Percentiles rank a stretch among this genome's conserved stretches.
Conservation (phyloP, 2,797 vertebrate genomes). For the Eptatretus atami region DNA sequence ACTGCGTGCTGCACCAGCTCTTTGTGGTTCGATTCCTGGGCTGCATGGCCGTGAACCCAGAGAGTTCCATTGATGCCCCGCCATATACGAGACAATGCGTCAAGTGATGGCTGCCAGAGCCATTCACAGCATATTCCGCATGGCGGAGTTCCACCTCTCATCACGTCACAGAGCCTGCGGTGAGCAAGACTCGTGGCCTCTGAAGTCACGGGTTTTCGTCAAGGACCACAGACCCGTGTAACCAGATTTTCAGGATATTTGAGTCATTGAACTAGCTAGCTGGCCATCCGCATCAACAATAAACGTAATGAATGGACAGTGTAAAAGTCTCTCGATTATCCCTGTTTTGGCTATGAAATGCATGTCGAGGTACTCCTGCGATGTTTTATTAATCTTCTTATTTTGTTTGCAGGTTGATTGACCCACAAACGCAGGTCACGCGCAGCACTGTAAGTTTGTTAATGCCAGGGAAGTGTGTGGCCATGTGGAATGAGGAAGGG, state of each 20-base stretch:
- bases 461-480: neutral
- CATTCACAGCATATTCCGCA: slow-evolving; percentile 91
- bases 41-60: slow-evolving; percentile 60
- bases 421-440: slow-evolving; percentile 91
- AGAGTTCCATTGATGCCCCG: slow-evolving; percentile 33
- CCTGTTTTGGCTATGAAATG: no score
- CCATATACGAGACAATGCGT: slow-evolving; percentile 82
- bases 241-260: no score
- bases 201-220: no score
- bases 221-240: no score
- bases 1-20: slow-evolving; percentile 87
- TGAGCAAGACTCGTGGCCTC: no score
- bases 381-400: neutral
- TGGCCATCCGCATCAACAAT: no score
- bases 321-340: no score
- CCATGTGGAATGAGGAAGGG: no score
- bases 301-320: no score
- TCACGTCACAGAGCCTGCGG: slow-evolving; percentile 20
- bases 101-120: slow-evolving; percentile 78
- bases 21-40: slow-evolving; percentile 93
- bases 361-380: neutral
- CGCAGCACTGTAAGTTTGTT: slow-evolving; percentile 40
- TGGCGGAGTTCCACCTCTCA: slow-evolving; percentile 92
- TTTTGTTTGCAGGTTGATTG: slow-evolving; percentile 42
- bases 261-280: no score